Evolutionary conservation across 2,888 invertebrate genomes (phyloP), one percentile per base, ranked within the genome.

Genomic region (Lochmaea capreae): DNA sequence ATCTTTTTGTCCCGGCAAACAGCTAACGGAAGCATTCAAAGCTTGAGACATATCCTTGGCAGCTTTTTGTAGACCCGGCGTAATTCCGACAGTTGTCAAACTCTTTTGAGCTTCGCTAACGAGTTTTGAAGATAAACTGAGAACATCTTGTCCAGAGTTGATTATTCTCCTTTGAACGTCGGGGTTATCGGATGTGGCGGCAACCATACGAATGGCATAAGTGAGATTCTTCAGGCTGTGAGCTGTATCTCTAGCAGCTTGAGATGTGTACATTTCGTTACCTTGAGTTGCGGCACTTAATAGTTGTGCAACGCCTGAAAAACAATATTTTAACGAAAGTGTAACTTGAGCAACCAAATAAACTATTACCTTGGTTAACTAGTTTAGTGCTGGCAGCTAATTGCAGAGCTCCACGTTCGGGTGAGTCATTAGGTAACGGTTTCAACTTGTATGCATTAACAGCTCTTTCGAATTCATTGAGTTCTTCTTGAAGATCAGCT

Each of bases 1-100:
- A 84, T 98, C 97, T 69, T 94, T 92, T 86, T 98, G 97, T 0
- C 97, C 97, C 0, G 98, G 98, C 59, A 98, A 90, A 77, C 96
- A 95, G 79, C 94, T 94, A 68, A 98, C 92, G 78, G 93, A 93
- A 78, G 90, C 90, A 80, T 91, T 91, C 67, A 94, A 86, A 1
- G 89, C 87, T 74, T 82, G 85, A 0, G 88, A 86, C 0, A 96
- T 93, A 77, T 93, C 92, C 81, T 93, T 93, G 2, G 94, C 94
- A 0, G 95, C 93, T 78, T 92, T 91, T 14, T 93, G 92, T 58
- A 97, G 89, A 78, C 90, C 89, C 0, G 92, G 90, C 1, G 91
- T 90, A 76, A 90, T 88, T 67, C 92, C 92, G 0, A 93, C 92
- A 73, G 91, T 91, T 78, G 90, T 90, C 72, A 95, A 87, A 81